Percentiles rank a stretch among this genome's conserved stretches.
Conservation (phyloP, 2,113 vertebrate species). For the Sander lucioperca region DNA sequence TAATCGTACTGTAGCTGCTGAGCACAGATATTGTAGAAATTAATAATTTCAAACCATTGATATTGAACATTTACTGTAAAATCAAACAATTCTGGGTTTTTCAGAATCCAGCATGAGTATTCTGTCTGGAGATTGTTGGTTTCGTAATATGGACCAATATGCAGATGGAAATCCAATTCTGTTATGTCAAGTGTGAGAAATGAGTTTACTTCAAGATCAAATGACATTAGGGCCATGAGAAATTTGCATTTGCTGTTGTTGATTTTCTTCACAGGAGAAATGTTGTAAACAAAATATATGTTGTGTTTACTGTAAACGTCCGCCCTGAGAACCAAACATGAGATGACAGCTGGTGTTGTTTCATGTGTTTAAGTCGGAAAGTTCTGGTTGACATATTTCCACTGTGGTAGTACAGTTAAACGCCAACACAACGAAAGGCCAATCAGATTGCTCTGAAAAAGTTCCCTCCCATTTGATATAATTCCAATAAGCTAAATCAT, state of each 20-base stretch:
- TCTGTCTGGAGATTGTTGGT: too few relatives aligned
- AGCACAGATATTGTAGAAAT: too few relatives aligned
- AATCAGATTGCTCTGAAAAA: slow-evolving; percentile 31
- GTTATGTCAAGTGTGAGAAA: background rate
- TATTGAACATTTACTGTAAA: too few relatives aligned
- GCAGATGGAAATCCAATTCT: background rate
- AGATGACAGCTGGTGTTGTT: background rate
- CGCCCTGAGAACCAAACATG: background rate
- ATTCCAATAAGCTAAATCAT: background rate
- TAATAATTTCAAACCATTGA: too few relatives aligned
- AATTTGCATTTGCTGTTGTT: too few relatives aligned
- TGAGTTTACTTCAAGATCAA: background rate
- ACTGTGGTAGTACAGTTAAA: slow-evolving; percentile 13
- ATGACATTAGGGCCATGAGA: background rate
- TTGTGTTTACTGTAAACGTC: too few relatives aligned
- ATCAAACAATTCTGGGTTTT: too few relatives aligned
- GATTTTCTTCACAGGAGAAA: too few relatives aligned
- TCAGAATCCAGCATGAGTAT: too few relatives aligned
- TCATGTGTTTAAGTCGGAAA: background rate
- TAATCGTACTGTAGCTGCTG: too few relatives aligned
- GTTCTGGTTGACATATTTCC: slow-evolving; percentile 26
- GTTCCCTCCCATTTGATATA: slow-evolving; percentile 34
- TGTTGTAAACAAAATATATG: too few relatives aligned
- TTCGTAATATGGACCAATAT: background rate
- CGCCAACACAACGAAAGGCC: background rate